Evolutionary conservation across 2,797 vertebrate genomes (phyloP), one percentile per base, ranked within the genome.

Genomic region (Graptemys geographica): DNA sequence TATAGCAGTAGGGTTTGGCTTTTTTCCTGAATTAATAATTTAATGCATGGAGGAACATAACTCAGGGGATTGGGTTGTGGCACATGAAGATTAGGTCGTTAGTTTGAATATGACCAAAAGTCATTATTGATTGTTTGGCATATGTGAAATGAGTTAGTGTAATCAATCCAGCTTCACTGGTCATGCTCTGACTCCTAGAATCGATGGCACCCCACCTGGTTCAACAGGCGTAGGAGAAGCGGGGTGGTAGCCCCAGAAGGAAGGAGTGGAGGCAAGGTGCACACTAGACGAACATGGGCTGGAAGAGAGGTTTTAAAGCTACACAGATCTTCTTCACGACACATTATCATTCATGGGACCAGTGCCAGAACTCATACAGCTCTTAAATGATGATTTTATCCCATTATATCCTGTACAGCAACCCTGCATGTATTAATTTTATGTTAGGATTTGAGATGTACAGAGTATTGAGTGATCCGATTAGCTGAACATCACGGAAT

Each of bases 31-130:
- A 25, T 25, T 72, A 37, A 21, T 59, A 31, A 59, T 59, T 27
- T 74, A 74, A 44, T 74, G 44, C 11, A 27, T 44, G 37, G 72
- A 74, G 41, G 37, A 74, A 74, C 31, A 65, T 31, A n/a, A 65
- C 13, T 65, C 33, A 65, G 0, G 0, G 15, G 49, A 15, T 1
- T n/a, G 27, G 65, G 65, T 0, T 56, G 51, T 44, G 47, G 18
- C 28, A 33, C 55, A 5, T 0, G 4, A 23, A 41, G 33, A 56
- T 92, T 90, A 28, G 82, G 52, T 79, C 0, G 0, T 13, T 56
- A 53, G 47, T 59, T 53, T 59, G 78, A 76, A 12, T 27, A 18
- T 5, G 69, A 25, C 11, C 69, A 25, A 44, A 74, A 44, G 23
- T 44, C 72, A 25, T 74, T 27, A 25, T 19, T 19, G 21, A 74